These are phyloP conservation scores for Ploceus nigricollis DNA, from an alignment of 2,113 vertebrate species.

Conservation along the genomic window DNA sequence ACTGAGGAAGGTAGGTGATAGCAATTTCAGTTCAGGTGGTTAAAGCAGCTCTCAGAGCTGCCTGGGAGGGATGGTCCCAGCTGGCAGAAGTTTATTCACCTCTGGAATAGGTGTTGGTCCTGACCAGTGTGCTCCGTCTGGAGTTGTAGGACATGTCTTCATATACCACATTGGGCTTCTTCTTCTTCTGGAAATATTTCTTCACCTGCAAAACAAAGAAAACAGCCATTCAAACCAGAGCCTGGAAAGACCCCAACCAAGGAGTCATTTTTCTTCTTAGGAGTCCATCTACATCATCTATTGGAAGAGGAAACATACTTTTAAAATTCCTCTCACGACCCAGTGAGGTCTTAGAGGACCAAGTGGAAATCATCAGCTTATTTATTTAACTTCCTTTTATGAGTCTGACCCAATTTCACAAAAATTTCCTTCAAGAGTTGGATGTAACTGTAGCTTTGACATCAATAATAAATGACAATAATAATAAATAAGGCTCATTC, in stretches of 20 bases:
- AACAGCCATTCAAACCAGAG: background rate
- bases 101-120: fast-evolving
- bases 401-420: background rate
- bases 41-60: background rate
- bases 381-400: background rate
- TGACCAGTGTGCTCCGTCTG: background rate
- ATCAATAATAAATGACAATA: background rate
- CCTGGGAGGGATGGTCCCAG: background rate
- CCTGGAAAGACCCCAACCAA: background rate
- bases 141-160: slow-evolving; percentile 60
- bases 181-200: background rate
- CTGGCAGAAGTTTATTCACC: background rate
- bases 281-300: background rate
- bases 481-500: background rate
- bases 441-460: background rate
- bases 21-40: background rate
- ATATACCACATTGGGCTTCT: background rate
- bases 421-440: background rate
- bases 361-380: background rate
- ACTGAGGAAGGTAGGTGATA: background rate
- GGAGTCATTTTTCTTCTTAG: background rate
- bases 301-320: background rate
- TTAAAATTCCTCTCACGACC: background rate
- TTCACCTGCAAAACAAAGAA: slow-evolving; percentile 15
- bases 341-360: background rate